Evolutionary conservation across 2,113 vertebrate genomes (phyloP), one percentile per base, ranked within the genome.

Genomic region (Hemichromis elongatus): DNA sequence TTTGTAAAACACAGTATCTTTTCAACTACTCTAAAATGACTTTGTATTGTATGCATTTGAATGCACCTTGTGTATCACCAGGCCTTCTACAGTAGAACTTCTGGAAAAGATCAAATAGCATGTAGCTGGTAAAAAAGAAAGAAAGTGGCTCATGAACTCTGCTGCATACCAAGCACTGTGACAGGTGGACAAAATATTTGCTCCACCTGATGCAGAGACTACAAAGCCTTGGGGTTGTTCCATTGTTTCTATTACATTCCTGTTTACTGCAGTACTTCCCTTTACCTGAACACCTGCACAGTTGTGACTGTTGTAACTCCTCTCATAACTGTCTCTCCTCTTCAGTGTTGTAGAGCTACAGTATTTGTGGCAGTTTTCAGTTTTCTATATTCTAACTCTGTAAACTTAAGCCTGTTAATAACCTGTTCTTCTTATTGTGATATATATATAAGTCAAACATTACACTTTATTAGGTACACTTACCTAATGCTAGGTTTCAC

Each of bases 251-350:
- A 84, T 94, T 89, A 85, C 75, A 63, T 77, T 85, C 88, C 92
- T 92, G 66, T 92, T 89, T 42, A 55, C 82, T 92, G 85, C 80
- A 89, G 94, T 93, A 79, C 84, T 85, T 93, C 11, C 73, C 37
- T 61, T 88, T 86, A 94, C 92, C 91, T 93, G 92, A 88, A 88
- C 89, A 91, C 78, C 88, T 89, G 87, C 85, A 82, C 88, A 81
- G 82, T 81, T 89, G 80, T 45, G 80, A 61, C 73, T 82, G 50
- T 63, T 68, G 7, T 26, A 9, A 28, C 66, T 79, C 55, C 52
- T 47, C 37, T 28, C 5, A 28, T 47, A 61, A n/a, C 40, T 28
- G n/a, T 24, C 30, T 57, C 24, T 68, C 37, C 59, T 80, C 3
- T 24, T 26, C 19, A 37, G 21, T 0, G 40, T 70, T 47, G 66